Evolutionary conservation across 2,888 invertebrate species (phyloP).

Genomic region (Hydroisotoma schaefferi): DNA sequence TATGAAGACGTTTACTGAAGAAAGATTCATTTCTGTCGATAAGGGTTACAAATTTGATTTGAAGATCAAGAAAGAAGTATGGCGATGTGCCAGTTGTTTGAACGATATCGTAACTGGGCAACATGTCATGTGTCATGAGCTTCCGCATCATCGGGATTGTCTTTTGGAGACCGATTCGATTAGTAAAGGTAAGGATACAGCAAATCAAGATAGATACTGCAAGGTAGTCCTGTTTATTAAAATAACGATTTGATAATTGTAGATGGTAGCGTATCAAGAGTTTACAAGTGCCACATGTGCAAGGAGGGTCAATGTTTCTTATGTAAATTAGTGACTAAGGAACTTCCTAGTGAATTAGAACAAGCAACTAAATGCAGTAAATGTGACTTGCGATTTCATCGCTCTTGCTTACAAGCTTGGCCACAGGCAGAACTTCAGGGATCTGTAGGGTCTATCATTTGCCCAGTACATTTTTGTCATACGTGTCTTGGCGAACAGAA

Average conservation of each 20-base stretch:
- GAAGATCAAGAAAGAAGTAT: background rate
- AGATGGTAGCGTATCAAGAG: background rate
- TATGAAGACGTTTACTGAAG: slow-evolving; percentile 5
- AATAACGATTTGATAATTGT: background rate
- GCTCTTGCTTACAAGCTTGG: slow-evolving; percentile 36
- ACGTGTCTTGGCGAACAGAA: slow-evolving; percentile 43
- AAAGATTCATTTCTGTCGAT: slow-evolving; percentile 4
- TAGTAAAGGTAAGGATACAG: slow-evolving; percentile 14
- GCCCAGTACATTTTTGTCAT: slow-evolving; percentile 45
- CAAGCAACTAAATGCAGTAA: slow-evolving; percentile 32
- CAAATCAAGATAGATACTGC: slow-evolving; percentile 1
- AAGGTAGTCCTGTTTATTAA: background rate
- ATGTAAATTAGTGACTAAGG: too few relatives aligned
- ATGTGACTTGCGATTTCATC: slow-evolving; percentile 40
- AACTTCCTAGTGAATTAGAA: too few relatives aligned
- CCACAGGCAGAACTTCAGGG: slow-evolving; percentile 44
- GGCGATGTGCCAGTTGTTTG: slow-evolving; percentile 16
- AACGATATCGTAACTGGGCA: slow-evolving; percentile 11
- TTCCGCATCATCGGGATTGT: slow-evolving; percentile 37
- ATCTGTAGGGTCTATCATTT: slow-evolving; percentile 35
- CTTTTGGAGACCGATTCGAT: background rate
- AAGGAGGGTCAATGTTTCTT: slow-evolving; percentile 30
- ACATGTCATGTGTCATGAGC: slow-evolving; percentile 32
- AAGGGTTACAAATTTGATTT: background rate
- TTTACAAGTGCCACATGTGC: slow-evolving; percentile 34